phyloP scores from a whole-genome alignment of 2,888 invertebrate genomes.

The Pyralis farinalis region DNA sequence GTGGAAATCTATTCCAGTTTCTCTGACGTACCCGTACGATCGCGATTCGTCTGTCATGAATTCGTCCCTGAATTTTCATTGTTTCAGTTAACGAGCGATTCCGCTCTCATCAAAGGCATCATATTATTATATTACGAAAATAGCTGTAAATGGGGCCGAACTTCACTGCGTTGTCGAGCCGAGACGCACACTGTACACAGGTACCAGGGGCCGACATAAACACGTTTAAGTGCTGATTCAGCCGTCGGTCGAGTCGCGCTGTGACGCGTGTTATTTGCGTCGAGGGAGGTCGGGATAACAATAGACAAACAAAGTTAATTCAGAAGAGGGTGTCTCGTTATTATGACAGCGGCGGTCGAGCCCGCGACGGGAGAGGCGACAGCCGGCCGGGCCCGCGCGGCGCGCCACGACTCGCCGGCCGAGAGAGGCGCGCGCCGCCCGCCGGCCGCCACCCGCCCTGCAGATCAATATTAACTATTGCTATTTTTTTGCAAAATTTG shows the following conservation, averaged over 20 bases:
- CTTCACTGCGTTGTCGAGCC: not conserved
- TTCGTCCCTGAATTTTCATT: conserved; percentile 56
- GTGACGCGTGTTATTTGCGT: conserved; percentile 41
- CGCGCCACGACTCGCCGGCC: conserved; percentile 26
- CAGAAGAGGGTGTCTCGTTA: conserved; percentile 47
- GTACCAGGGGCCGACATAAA: conserved; percentile 6
- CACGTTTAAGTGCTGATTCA: conserved; percentile 2
- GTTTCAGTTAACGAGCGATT: conserved; percentile 46
- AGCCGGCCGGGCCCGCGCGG: conserved; percentile 17
- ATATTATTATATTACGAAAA: conserved; percentile 17
- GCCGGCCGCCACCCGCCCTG: conserved; percentile 31
- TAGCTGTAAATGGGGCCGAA: conserved; percentile 2
- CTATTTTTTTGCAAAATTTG: conserved; percentile 9
- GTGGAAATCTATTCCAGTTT: conserved; percentile 73
- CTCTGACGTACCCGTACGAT: conserved; percentile 65
- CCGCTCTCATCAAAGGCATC: conserved; percentile 29
- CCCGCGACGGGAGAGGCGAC: conserved; percentile 19
- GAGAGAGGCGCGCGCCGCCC: conserved; percentile 31
- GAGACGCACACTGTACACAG: conserved; percentile 4
- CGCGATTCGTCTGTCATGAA: conserved; percentile 63
- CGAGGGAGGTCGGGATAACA: conserved; percentile 44
- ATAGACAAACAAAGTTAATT: conserved; percentile 71
- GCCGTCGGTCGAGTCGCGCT: conserved; percentile 7
- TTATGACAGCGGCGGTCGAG: conserved; percentile 37
- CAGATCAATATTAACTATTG: conserved; percentile 17